Evolutionary conservation across 2,113 vertebrate genomes (phyloP).

Genomic region (Hemibagrus wyckioides): DNA sequence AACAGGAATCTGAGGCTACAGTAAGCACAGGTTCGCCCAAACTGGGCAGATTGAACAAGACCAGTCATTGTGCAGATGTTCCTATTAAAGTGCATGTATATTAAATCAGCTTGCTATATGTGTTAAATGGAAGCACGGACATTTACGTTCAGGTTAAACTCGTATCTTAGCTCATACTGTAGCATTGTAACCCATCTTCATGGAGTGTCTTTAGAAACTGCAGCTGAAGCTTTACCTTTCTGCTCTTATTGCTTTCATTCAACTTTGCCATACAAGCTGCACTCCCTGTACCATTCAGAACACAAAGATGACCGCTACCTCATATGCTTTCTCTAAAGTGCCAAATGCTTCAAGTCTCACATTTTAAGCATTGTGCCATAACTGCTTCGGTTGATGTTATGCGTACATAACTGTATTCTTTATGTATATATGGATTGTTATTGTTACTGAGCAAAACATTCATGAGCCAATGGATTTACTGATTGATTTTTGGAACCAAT

Average conservation of each 20-base stretch:
- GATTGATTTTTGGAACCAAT: not conserved
- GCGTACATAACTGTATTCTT: constrained; percentile 33
- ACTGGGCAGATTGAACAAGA: not conserved
- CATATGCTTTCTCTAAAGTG: constrained; percentile 68
- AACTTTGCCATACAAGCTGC: not conserved
- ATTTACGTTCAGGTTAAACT: not conserved
- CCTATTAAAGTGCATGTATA: not conserved
- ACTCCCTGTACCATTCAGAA: constrained; percentile 9
- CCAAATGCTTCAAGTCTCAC: constrained; percentile 72
- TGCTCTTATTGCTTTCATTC: not conserved
- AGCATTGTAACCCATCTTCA: not conserved
- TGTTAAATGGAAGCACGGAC: not conserved
- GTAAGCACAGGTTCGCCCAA: not conserved
- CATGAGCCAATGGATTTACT: not conserved
- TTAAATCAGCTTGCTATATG: not conserved
- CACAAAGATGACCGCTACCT: constrained; percentile 70
- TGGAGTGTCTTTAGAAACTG: not conserved
- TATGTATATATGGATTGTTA: constrained; percentile 23
- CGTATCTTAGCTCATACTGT: not conserved
- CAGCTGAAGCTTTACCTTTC: not conserved
- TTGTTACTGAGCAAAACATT: constrained; percentile 47
- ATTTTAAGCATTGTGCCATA: constrained; percentile 66
- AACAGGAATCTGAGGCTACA: not conserved
- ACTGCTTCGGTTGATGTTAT: constrained; percentile 42
- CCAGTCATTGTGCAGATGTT: not conserved